Evolutionary conservation across 2,113 vertebrate species (phyloP).

Genomic region (Hoplias malabaricus): DNA sequence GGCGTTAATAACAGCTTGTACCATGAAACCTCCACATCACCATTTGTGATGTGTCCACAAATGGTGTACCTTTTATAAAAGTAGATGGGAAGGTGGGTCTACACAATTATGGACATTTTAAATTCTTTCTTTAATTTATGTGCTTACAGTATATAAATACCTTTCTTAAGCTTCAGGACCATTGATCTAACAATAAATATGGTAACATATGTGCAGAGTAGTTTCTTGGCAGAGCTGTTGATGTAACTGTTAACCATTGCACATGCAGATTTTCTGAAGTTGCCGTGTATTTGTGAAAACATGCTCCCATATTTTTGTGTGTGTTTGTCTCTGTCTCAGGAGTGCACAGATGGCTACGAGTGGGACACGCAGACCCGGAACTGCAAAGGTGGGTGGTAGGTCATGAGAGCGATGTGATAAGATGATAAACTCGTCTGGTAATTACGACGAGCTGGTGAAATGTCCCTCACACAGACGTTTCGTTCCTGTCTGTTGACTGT

Average conservation of each 20-base stretch:
- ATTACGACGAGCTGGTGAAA: conserved; percentile 37
- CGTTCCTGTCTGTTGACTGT: neutral
- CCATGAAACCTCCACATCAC: too few species aligned
- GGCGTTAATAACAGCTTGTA: too few species aligned
- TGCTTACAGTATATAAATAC: neutral
- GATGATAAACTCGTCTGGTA: conserved; percentile 34
- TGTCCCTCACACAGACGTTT: conserved; percentile 18
- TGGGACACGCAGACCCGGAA: conserved; percentile 87
- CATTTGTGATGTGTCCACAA: too few species aligned
- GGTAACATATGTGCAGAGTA: neutral
- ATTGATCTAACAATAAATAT: too few species aligned
- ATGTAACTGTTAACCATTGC: conserved; percentile 38
- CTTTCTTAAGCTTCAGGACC: too few species aligned
- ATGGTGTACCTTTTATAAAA: too few species aligned
- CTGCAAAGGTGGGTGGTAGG: conserved; percentile 81
- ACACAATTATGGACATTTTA: too few species aligned
- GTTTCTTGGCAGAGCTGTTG: conserved; percentile 26
- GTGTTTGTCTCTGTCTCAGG: conserved; percentile 65
- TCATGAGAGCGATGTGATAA: conserved; percentile 43
- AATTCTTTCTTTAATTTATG: neutral
- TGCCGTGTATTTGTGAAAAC: conserved; percentile 24
- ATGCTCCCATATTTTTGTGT: conserved; percentile 19
- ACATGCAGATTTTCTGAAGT: conserved; percentile 28
- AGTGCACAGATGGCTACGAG: conserved; percentile 91
- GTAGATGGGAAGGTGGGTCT: too few species aligned